These are phyloP conservation scores for Drosophila yooni DNA, from an alignment of 2,888 invertebrate genomes.

Conservation along the genomic window DNA sequence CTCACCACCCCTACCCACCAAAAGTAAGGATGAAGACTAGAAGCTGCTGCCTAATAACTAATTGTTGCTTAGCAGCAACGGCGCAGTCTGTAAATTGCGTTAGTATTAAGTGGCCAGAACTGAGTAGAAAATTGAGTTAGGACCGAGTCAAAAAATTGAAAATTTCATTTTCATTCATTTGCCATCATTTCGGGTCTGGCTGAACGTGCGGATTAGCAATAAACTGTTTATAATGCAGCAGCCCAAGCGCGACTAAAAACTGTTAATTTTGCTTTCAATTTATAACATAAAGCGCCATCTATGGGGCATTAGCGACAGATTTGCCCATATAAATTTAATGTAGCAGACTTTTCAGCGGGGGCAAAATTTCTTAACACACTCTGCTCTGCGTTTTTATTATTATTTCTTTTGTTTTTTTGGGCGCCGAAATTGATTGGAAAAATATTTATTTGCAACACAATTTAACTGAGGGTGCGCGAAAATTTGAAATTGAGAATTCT, in stretches of 20 bases:
- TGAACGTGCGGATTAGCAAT: slow-evolving; percentile 27
- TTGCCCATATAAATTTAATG: slow-evolving; percentile 23
- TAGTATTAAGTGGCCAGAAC: slow-evolving; percentile 51
- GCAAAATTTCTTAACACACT: slow-evolving; percentile 4
- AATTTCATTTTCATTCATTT: slow-evolving; percentile 51
- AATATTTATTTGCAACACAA: slow-evolving; percentile 73
- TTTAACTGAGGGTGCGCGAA: slow-evolving; percentile 32
- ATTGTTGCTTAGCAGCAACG: slow-evolving; percentile 54
- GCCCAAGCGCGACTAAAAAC: slow-evolving; percentile 14
- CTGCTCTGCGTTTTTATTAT: neutral
- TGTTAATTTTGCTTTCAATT: slow-evolving; percentile 11
- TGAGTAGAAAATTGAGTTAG: slow-evolving; percentile 61
- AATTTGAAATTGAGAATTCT: slow-evolving; percentile 10
- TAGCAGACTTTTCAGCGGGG: slow-evolving; percentile 38
- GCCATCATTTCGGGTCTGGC: neutral
- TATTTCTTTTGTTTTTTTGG: neutral
- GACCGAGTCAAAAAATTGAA: slow-evolving; percentile 40
- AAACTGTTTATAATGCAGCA: slow-evolving; percentile 42
- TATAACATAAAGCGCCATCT: slow-evolving; percentile 10
- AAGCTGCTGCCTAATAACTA: slow-evolving; percentile 49
- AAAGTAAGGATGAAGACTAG: neutral
- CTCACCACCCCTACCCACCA: neutral
- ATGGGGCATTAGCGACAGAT: slow-evolving; percentile 13
- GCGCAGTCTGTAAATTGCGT: slow-evolving; percentile 54
- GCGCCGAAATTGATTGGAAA: slow-evolving; percentile 72